Evolutionary conservation across 1,140 invertebrate genomes (phyloP), one percentile per base, ranked within the genome.

Genomic region (Aphelinus atriplicis): DNA sequence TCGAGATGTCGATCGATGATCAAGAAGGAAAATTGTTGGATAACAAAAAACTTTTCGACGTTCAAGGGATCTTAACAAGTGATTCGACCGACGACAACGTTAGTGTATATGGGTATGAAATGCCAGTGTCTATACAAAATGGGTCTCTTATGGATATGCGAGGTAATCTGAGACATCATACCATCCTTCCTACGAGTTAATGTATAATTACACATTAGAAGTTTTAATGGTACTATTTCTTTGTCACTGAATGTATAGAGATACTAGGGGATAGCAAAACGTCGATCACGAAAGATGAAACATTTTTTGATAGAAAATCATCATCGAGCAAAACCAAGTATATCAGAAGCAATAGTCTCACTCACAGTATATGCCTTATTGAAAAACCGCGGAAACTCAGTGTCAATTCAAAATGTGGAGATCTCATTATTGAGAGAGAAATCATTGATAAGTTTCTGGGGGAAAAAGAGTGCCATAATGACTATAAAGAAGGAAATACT

Each of bases 51-150:
- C 26, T 26, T 26, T 26, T 26, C 26, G 26, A 26, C 26, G 26
- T 26, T 26, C 26, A 26, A 26, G 26, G 26, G 26, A 26, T 26
- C 26, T 26, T 58, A 2, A 9, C 7, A 58, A 48, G 1, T 26
- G 51, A 62, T 71, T n/a, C 43, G 1, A 50, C 4, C 3, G 47
- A 69, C n/a, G 62, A 70, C 5, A 75, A 86, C 55, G 50, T 61
- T 10, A 63, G 60, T 64, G 66, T 69, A 77, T 66, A 75, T 48
- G 69, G 61, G 5, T 71, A 47, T 47, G 61, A 71, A 53, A 66
- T 9, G 1, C 48, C 62, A 5, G 1, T 60, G 2, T 9, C n/a
- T 3, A 46, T 71, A 2, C 50, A 61, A 45, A 43, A 71, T 4
- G 46, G 48, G 1, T 69, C 51, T 43, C 1, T 68, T 7, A 42